A percentile compares a stretch with the other conserved stretches of the same genome.
phyloP scores from a whole-genome alignment of 2,797 vertebrate species.

The Bradypodion ventrale region DNA sequence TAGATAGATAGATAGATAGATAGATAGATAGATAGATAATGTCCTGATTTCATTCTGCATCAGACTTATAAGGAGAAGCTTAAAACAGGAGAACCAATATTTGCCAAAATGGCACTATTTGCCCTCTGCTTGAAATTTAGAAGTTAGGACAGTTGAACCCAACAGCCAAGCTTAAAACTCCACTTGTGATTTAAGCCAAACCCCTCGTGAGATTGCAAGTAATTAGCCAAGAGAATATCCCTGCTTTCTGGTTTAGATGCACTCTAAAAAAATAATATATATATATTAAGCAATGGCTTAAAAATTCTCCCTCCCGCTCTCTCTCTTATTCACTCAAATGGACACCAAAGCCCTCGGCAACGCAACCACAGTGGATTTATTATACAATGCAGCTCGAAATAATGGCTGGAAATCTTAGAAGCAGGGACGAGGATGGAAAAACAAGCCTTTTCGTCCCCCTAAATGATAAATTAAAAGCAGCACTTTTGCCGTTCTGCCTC shows the following conservation, averaged over 20 bases:
- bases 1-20: no score
- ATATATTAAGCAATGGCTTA: slow-evolving; percentile 36
- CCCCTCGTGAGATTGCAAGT: slow-evolving; percentile 37
- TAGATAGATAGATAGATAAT: no score
- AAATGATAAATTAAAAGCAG: slow-evolving; percentile 78
- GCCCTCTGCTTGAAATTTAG: not conserved
- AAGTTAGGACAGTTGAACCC: not conserved
- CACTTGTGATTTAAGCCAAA: slow-evolving; percentile 27
- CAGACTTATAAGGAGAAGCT: fast-evolving
- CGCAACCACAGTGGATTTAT: slow-evolving; percentile 71
- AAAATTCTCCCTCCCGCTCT: slow-evolving; percentile 53
- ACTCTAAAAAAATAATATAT: not conserved
- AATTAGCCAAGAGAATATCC: slow-evolving; percentile 59
- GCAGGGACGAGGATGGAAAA: slow-evolving; percentile 72
- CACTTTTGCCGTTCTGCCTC: slow-evolving; percentile 72
- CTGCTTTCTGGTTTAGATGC: not conserved
- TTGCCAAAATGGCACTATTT: no score
- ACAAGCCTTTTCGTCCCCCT: slow-evolving; percentile 74
- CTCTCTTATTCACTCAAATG: slow-evolving; percentile 60
- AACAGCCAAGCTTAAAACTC: slow-evolving; percentile 30
- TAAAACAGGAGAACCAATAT: no score
- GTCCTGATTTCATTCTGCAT: not conserved
- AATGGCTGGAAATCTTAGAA: slow-evolving; percentile 74
- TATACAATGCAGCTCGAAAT: slow-evolving; percentile 81
- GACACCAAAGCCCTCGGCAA: slow-evolving; percentile 74